phyloP scores from a whole-genome alignment of 2,888 invertebrate species.

The Drosophila colorata region DNA sequence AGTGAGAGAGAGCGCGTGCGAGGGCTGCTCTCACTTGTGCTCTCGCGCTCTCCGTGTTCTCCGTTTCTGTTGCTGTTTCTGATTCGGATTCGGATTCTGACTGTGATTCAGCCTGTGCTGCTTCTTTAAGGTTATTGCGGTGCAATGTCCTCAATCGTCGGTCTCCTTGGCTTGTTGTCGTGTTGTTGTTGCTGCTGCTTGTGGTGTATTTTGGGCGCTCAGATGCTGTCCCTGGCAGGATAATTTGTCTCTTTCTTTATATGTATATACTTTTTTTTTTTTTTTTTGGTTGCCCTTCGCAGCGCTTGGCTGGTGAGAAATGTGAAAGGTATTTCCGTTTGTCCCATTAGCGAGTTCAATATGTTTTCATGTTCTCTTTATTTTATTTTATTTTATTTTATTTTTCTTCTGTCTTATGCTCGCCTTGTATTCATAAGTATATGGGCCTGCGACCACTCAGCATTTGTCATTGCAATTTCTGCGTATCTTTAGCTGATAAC shows the following conservation, averaged over 20 bases:
- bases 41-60: slow-evolving; percentile 22
- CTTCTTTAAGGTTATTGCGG: slow-evolving; percentile 82
- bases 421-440: neutral
- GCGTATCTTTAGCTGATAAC: slow-evolving; percentile 6
- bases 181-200: slow-evolving; percentile 15
- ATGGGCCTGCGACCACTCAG: neutral
- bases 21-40: neutral
- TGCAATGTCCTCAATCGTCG: slow-evolving; percentile 82
- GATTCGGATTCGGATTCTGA: slow-evolving; percentile 17
- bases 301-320: slow-evolving; percentile 46
- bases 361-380: slow-evolving; percentile 9
- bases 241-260: slow-evolving; percentile 21
- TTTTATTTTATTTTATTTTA: neutral
- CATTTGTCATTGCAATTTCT: slow-evolving; percentile 15
- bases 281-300: slow-evolving; percentile 61
- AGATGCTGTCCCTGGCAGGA: slow-evolving; percentile 67
- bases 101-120: slow-evolving; percentile 58
- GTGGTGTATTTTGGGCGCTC: slow-evolving; percentile 64
- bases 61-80: slow-evolving; percentile 18
- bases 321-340: slow-evolving; percentile 73
- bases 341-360: slow-evolving; percentile 30
- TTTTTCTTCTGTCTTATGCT: neutral
- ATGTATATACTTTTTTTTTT: slow-evolving; percentile 5
- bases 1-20: neutral
- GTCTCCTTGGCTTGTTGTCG: slow-evolving; percentile 62